Percentiles rank a stretch among this genome's conserved stretches.
These are phyloP conservation scores for Plebejus argus DNA, from an alignment of 2,888 invertebrate genomes.

Conservation along the genomic window DNA sequence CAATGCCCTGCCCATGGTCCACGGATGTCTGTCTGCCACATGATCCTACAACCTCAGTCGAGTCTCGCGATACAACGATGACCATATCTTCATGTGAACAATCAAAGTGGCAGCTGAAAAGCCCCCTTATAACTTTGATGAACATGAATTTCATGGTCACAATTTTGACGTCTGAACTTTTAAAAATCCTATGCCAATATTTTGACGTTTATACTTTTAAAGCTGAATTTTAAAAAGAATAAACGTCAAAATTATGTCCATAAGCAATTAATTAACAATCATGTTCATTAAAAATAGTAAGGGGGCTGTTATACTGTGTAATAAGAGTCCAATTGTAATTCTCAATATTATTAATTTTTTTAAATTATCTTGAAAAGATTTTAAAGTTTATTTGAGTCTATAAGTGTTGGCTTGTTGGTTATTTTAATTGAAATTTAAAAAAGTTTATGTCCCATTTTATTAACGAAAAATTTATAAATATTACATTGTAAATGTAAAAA, in stretches of 20 bases:
- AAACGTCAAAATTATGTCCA: too few relatives aligned
- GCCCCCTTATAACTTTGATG: too few relatives aligned
- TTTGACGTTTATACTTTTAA: too few relatives aligned
- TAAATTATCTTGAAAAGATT: not conserved
- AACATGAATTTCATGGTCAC: too few relatives aligned
- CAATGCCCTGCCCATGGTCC: constrained; percentile 19
- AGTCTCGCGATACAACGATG: constrained; percentile 18
- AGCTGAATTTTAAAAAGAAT: too few relatives aligned
- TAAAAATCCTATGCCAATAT: too few relatives aligned
- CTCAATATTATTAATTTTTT: not conserved
- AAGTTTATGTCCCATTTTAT: not conserved
- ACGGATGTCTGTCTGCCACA: constrained; percentile 16
- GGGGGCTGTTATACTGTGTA: too few relatives aligned
- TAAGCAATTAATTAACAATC: too few relatives aligned
- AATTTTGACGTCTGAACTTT: too few relatives aligned
- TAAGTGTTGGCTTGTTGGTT: not conserved
- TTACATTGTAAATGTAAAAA: not conserved
- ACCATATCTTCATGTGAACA: not conserved
- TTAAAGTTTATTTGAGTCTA: not conserved
- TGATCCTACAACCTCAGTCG: not conserved
- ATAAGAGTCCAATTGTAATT: not conserved
- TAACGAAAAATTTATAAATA: not conserved
- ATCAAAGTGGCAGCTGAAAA: not conserved
- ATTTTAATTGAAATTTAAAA: not conserved
- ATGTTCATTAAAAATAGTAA: too few relatives aligned